Evolutionary conservation across 2,888 invertebrate species (phyloP), one percentile per base, ranked within the genome.

Genomic region (Catocala fraxini): DNA sequence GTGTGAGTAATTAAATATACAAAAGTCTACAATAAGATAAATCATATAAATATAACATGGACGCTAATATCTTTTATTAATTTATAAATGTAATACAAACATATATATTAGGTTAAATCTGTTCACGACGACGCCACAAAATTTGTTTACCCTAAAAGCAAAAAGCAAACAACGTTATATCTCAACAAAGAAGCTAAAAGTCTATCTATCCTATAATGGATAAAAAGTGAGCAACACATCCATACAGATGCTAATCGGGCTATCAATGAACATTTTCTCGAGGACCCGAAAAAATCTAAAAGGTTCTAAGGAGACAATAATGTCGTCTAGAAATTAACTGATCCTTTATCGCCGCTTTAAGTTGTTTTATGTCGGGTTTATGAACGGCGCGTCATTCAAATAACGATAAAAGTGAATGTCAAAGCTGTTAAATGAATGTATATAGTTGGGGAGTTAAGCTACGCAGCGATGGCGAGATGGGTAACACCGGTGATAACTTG

Each of bases 331-430:
- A 73, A 73, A 76, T 74, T 70, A 76, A 78, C 65, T 70, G 73
- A 66, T 71, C 66, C 62, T 68, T 71, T 77, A 73, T 66, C 65
- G 51, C 35, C 13, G 43, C 56, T 62, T 65, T 67, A 66, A 63
- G 63, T 66, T 70, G 68, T 68, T 77, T 73, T 62, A 77, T 68
- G 67, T 56, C 51, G 53, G 10, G 53, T 63, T 73, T 77, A 77
- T 71, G 68, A 70, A 73, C 59, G 64, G 59, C 56, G 59, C 62
- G 64, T 69, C 73, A 68, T 72, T 79, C 63, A 68, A 75, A 79
- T 77, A 71, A 71, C 73, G 66, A 71, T 77, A 77, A 77, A 79
- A 75, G 61, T 68, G 57, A 77, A 78, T 73, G 75, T 66, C 47
- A 51, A 49, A 46, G 68, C 65, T 70, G 57, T 71, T 72, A 71